Conservation (phyloP, 2,113 vertebrate species). For the Recurvirostra avosetta region DNA sequence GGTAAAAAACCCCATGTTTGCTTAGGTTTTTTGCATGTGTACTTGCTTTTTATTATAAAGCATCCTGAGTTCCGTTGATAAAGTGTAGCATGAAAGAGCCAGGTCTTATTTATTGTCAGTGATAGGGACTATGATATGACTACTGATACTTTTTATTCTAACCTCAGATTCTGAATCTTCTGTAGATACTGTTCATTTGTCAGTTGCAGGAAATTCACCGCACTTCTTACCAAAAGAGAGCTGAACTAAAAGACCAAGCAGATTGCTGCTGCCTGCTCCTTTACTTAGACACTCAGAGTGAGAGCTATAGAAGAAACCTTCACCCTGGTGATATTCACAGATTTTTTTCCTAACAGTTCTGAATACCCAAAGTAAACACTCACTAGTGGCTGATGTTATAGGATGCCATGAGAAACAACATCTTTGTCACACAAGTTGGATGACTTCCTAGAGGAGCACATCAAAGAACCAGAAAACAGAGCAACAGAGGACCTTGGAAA, state of each 20-base stretch:
- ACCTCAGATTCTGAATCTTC: not conserved
- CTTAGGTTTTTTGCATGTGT: not conserved
- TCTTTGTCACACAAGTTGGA: not conserved
- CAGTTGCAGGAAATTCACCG: not conserved
- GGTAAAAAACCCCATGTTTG: not conserved
- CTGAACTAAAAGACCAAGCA: not conserved
- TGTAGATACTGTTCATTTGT: not conserved
- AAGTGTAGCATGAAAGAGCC: not conserved
- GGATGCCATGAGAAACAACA: not conserved
- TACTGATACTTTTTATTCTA: not conserved
- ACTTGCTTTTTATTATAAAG: not conserved
- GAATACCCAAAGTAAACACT: not conserved
- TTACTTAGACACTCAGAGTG: not conserved
- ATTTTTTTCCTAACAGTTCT: not conserved
- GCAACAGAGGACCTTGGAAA: not conserved
- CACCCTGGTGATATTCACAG: not conserved
- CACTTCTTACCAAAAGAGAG: not conserved
- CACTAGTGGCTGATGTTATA: fast-evolving
- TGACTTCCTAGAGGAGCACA: not conserved
- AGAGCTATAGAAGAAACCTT: not conserved
- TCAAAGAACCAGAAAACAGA: not conserved
- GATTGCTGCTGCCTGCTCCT: not conserved
- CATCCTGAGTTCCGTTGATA: not conserved
- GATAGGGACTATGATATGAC: not conserved
- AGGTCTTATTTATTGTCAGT: not conserved